These are phyloP conservation scores for Pungitius pungitius DNA, from an alignment of 2,113 vertebrate genomes.

Conservation along the genomic window DNA sequence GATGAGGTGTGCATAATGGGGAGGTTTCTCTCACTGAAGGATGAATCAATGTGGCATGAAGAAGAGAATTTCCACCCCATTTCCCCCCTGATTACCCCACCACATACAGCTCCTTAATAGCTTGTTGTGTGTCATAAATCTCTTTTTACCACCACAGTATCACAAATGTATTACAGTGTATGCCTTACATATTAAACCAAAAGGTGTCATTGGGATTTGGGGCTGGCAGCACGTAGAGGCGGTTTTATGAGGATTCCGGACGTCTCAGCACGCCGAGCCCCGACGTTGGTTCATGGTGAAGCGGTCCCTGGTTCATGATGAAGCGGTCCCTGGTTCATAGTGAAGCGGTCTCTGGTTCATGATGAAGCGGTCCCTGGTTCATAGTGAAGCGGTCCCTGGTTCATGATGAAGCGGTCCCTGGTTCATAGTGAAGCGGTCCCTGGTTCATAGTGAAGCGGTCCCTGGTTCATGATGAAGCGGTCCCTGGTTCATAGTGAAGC, in stretches of 20 bases:
- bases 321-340: too few relatives aligned
- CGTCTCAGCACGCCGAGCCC: slow-evolving; percentile 13
- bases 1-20: slow-evolving; percentile 80
- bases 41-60: slow-evolving; percentile 86
- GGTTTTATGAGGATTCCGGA: slow-evolving; percentile 24
- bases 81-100: slow-evolving; percentile 84
- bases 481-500: too few relatives aligned
- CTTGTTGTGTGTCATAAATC: slow-evolving; percentile 85
- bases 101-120: slow-evolving; percentile 82
- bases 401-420: too few relatives aligned
- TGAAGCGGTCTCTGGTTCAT: too few relatives aligned
- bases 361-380: too few relatives aligned
- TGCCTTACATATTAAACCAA: slow-evolving; percentile 73
- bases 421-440: too few relatives aligned
- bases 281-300: too few relatives aligned
- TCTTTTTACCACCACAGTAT: slow-evolving; percentile 75
- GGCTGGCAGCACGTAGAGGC: slow-evolving; percentile 30
- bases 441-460: too few relatives aligned
- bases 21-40: slow-evolving; percentile 83
- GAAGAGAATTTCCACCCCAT: slow-evolving; percentile 85
- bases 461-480: too few relatives aligned
- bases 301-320: too few relatives aligned
- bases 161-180: slow-evolving; percentile 73
- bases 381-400: too few relatives aligned
- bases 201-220: slow-evolving; percentile 58